Evolutionary conservation across 2,888 invertebrate species (phyloP), one percentile per base, ranked within the genome.

Genomic region (Brachyptera putata): DNA sequence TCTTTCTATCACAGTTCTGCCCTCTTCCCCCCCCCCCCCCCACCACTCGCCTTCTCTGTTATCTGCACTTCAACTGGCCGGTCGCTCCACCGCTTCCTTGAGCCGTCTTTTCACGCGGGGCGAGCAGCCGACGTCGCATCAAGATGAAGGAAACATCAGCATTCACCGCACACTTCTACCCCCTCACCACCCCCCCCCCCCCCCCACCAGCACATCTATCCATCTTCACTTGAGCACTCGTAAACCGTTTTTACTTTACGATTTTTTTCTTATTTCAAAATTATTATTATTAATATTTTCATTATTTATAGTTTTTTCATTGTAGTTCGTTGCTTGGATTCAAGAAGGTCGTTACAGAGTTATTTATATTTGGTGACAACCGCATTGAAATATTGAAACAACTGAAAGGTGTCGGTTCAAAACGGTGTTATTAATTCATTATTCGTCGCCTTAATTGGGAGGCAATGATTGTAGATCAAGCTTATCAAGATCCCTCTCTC

Each of bases 181-280:
- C n/a, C n/a, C n/a, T n/a, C n/a, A n/a, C n/a, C n/a, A 13, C n/a
- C n/a, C n/a, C n/a, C 30, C 30, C 11, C 30, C 30, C 5, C 30
- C 7, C 11, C n/a, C 43, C 2, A 11, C 43, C 21, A 30, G 11
- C 43, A 18, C 53, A 36, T 53, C 53, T 22, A 53, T 53, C 53
- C 24, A 11, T 18, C 53, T 53, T 53, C 53, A 53, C 36, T 53
- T 21, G 36, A 34, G 53, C 36, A 53, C 34, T 34, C 53, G 24
- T 53, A 53, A 53, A 53, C 34, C 36, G 37, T 53, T 34, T 36
- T 53, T 53, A 53, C 18, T 53, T 53, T 22, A 34, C 53, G 53
- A 53, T 53, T 53, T 53, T 49, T 11, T 36, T 21, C 30, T 53
- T 53, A 36, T 53, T 53, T 36, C 34, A 4, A 11, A 30, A 30